Evolutionary conservation across 1,140 invertebrate species (phyloP).

Genomic region (Calycopis cecrops): DNA sequence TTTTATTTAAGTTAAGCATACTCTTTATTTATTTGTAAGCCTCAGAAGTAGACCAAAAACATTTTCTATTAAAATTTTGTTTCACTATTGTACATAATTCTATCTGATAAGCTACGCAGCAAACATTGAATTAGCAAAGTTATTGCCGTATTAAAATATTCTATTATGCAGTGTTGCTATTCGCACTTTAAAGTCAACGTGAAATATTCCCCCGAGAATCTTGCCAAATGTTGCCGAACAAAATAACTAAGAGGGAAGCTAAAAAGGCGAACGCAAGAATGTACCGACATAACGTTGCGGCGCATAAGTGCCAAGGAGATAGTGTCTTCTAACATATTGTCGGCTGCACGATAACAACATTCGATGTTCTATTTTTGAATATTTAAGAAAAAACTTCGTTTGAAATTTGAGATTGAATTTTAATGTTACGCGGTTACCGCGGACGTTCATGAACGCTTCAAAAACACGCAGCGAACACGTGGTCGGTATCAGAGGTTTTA

Average conservation of each 20-base stretch:
- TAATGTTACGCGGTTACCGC: too few relatives aligned
- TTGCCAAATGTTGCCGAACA: slow-evolving; percentile 10
- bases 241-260: slow-evolving; percentile 1
- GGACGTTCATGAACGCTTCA: too few relatives aligned
- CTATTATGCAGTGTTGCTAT: slow-evolving; percentile 4
- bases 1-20: too few relatives aligned
- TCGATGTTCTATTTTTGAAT: background rate
- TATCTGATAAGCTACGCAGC: too few relatives aligned
- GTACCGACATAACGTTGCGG: slow-evolving; percentile 8
- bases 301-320: slow-evolving; percentile 8
- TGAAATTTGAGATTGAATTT: background rate
- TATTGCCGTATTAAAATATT: too few relatives aligned
- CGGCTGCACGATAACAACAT: background rate
- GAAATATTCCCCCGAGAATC: slow-evolving; percentile 3
- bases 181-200: background rate
- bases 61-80: too few relatives aligned
- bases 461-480: too few relatives aligned
- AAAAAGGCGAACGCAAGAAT: slow-evolving; percentile 8
- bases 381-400: background rate
- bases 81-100: too few relatives aligned
- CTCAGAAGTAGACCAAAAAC: too few relatives aligned
- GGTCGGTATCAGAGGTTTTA: too few relatives aligned
- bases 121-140: too few relatives aligned
- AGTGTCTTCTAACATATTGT: slow-evolving; percentile 6
- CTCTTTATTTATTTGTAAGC: too few relatives aligned